Base-by-base conservation (phyloP, 1,140 invertebrate genomes). In the Pogonomyrmex californicus region DNA sequence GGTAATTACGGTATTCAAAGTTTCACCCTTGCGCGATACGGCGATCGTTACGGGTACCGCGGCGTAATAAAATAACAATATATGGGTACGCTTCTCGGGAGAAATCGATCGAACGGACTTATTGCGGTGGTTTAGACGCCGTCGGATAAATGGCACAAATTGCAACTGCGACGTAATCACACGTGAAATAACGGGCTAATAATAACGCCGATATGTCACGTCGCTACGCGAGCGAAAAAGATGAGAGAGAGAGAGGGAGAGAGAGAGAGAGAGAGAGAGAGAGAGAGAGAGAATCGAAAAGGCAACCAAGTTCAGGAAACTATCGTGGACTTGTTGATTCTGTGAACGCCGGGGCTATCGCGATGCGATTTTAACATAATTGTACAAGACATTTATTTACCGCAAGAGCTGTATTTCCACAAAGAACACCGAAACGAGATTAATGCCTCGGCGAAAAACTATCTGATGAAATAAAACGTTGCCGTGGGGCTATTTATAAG, bases 1-100 rank as follows among this genome's bases (percentile, higher is more conserved):
- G 54, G 54, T 83, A 75, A 83, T 75, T 83, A 75, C 30, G 68
- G 3, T 75, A 56, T 49, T 83, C 30, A 23, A 73, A 49, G 66
- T 58, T 83, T 73, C 71, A 60, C 33, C 12, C 66, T 49, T 10
- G 33, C 10, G 65, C 44, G 60, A 49, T 38, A 58, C 23, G 63
- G 36, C n/a, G 41, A 10, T 12, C 54, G 10, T 73, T 56, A 44
- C 9, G 9, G 14, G 41, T 33, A 36, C 10, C 79, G 12, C 51
- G 12, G 60, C 30, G 4, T 73, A 14, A 60, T 58, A 58, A 47
- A 41, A 54, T 60, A 82, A 71, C 10, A 17, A 23, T 12, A 14
- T 49, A 44, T 14, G 23, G n/a, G 1, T 17, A 41, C 6, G 38
- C 2, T 30, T 70, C 30, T 6, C 36, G 49, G 12, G 1, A n/a